Base-by-base conservation (phyloP, 2,888 invertebrate species). In the Stictocephala bisonia region DNA sequence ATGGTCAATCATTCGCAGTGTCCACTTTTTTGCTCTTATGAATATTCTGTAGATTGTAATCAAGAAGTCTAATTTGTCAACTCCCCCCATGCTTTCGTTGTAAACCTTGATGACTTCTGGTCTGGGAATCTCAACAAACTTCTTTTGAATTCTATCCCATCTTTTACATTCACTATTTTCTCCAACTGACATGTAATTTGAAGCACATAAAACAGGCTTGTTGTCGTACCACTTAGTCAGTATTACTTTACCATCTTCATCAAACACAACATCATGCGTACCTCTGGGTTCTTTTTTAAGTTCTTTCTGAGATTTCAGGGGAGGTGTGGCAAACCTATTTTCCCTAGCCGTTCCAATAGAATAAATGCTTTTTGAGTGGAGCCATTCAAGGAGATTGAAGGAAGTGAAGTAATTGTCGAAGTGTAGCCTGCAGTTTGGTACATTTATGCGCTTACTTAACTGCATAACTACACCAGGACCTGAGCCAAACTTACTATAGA, bases 51-150 rank as follows among this genome's bases (percentile, higher is more conserved):
- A 76, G 13, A 75, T 20, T 13, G 67, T 31, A n/a, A 76, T 74
- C n/a, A 77, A 24, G 20, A 71, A 69, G 60, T 79, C 79, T 13
- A 74, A 50, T 56, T 75, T 75, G 66, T 79, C 79, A n/a, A 79
- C 79, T 26, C 79, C 79, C 15, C 78, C 78, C 79, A 78, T 78
- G 24, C 69, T 71, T 27, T 67, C 56, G 51, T 79, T 80, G 44
- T 78, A 80, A 18, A 69, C 18, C 50, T 72, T 73, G 11, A 79
- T 67, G 13, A 79, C 71, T 53, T 76, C 75, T 29, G 79, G 79
- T 20, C 76, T 29, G 13, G 72, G 44, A 15, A 79, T 71, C 35
- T 76, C 60, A 13, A 73, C 66, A 60, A 77, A 78, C 41, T 41
- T 51, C 56, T 77, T 77, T 26, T 69, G 20, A 15, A 9, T 53